Evolutionary conservation across 2,113 vertebrate genomes (phyloP).

Genomic region (Orcinus orca): DNA sequence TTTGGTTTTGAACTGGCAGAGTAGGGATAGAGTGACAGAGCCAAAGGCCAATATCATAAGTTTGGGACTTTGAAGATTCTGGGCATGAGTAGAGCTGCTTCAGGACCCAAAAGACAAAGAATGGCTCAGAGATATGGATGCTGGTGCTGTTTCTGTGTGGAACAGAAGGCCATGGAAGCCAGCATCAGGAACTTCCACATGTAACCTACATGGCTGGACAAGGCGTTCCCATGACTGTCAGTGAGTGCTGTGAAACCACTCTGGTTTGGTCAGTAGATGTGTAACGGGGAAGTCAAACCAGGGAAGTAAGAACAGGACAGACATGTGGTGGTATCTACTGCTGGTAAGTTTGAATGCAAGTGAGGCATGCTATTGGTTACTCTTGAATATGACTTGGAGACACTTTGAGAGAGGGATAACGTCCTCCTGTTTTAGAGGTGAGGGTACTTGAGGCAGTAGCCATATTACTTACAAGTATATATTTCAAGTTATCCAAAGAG

Average conservation of each 20-base stretch:
- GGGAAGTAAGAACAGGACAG: background rate
- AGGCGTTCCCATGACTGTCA: background rate
- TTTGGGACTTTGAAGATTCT: background rate
- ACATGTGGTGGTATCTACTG: background rate
- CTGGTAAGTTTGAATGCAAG: background rate
- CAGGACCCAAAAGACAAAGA: background rate
- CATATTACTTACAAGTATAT: background rate
- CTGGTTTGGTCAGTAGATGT: background rate
- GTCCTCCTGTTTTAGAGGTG: background rate
- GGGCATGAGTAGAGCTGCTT: background rate
- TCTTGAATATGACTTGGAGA: background rate
- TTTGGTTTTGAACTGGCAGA: background rate
- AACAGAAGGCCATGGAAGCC: background rate
- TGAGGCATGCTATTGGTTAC: background rate
- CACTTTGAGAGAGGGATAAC: background rate
- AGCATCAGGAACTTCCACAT: background rate
- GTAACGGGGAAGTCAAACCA: background rate
- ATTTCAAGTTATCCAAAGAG: background rate
- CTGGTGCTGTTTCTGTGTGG: background rate
- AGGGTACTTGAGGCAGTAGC: background rate
- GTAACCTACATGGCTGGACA: background rate
- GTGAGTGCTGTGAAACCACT: background rate
- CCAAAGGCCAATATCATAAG: background rate
- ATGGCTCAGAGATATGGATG: background rate
- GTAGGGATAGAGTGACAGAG: background rate